phyloP scores from a whole-genome alignment of 2,113 vertebrate species.

The Neomonachus schauinslandi region DNA sequence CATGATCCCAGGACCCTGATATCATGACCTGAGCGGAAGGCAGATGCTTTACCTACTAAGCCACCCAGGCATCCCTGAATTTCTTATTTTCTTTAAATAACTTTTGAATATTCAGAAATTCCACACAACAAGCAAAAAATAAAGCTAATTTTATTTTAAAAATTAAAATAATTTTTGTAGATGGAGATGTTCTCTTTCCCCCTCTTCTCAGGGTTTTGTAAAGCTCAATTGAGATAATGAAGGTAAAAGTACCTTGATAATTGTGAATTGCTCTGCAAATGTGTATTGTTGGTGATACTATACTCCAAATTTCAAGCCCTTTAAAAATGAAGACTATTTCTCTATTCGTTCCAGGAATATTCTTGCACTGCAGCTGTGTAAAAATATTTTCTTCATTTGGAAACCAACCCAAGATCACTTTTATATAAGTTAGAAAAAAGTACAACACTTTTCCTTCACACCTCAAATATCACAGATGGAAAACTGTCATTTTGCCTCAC shows the following conservation, averaged over 20 bases:
- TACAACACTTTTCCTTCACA: constrained; percentile 73
- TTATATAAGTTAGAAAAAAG: constrained; percentile 63
- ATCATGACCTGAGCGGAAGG: background rate
- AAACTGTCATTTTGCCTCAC: constrained; percentile 67
- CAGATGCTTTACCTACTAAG: background rate
- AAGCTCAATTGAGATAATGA: background rate
- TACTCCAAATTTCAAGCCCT: background rate
- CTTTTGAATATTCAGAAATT: background rate
- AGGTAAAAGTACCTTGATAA: background rate
- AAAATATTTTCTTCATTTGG: constrained; percentile 70
- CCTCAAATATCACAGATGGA: constrained; percentile 72
- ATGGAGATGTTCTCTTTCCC: background rate
- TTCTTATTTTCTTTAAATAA: background rate
- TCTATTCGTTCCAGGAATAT: constrained; percentile 46
- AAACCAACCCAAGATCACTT: constrained; percentile 45
- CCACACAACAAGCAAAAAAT: background rate
- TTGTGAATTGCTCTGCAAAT: background rate
- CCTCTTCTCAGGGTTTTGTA: background rate
- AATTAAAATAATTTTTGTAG: background rate
- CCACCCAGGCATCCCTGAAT: background rate
- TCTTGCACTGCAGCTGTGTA: constrained; percentile 33
- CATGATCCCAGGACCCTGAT: background rate
- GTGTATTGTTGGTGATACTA: background rate
- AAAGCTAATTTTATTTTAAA: background rate
- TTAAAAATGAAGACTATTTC: background rate